Evolutionary conservation across 2,888 invertebrate genomes (phyloP), one percentile per base, ranked within the genome.

Genomic region (Phytoseiulus persimilis): DNA sequence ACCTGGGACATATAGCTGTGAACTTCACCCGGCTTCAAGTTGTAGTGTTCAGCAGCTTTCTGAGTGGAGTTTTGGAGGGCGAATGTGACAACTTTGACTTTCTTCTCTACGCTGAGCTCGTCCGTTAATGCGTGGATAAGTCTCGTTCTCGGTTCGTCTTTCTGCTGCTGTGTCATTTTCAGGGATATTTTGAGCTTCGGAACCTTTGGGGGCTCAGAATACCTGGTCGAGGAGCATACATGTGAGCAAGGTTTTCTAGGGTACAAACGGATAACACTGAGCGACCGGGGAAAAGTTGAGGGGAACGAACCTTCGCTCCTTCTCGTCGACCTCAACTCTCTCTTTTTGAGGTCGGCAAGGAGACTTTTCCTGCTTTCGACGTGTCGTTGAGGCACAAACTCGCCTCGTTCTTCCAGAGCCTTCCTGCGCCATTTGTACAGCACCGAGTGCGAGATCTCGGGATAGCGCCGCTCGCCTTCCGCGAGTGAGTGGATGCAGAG

Each of bases 1-100:
- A 87, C 87, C 87, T 87, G 87, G 28, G 87, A 87, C 87, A 87
- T 87, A n/a, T 39, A 87, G 87, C 87, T 87, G 33, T 87, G 87
- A n/a, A 87, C 87, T 11, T 87, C 87, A 39, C 87, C 87, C 39
- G 87, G 39, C 11, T 45, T 33, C 87, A 87, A 39, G 31, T 87
- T 87, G 31, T 39, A 87, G 23, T 87, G 87, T 23, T 87, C 87
- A n/a, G 87, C 87, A 32, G 87, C 87, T 87, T 87, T 87, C 33
- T 87, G 87, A n/a, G 87, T 87, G 9, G 87, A 87, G 32, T 87
- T 87, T 33, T 87, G 87, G 32, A 87, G 87, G 33, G 87, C 87
- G n/a, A 87, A 87, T 5, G 45, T 87, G 33, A 87, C 87, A n/a
- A 87, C 87, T 33, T 45, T 87, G 87, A 87, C 45, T 31, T 87